These are phyloP conservation scores for Vireo altiloquus DNA, from an alignment of 2,113 vertebrate species.

Conservation along the genomic window DNA sequence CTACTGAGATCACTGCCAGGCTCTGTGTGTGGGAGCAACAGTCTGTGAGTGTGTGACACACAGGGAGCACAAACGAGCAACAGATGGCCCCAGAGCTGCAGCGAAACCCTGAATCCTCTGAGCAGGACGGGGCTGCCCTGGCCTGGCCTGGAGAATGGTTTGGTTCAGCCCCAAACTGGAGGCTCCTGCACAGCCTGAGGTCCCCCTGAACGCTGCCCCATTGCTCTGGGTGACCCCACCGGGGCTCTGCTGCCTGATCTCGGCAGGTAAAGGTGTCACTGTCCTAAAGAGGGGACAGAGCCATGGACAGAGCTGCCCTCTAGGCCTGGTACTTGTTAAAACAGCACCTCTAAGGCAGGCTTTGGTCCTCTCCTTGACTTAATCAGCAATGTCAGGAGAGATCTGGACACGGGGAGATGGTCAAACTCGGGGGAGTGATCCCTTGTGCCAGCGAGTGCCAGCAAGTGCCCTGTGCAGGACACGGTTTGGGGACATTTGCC, in stretches of 20 bases:
- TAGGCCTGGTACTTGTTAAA: not conserved
- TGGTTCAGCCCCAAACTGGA: not conserved
- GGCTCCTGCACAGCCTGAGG: not conserved
- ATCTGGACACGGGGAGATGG: fast-evolving
- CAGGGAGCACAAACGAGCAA: not conserved
- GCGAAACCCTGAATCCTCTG: fast-evolving
- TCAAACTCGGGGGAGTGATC: not conserved
- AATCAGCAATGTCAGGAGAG: not conserved
- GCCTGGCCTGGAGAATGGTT: not conserved
- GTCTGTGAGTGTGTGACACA: not conserved
- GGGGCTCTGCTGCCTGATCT: not conserved
- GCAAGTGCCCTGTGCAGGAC: not conserved
- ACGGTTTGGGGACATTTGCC: not conserved
- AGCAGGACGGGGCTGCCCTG: fast-evolving
- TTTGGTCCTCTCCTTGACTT: not conserved
- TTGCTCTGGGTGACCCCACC: not conserved
- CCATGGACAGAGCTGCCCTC: not conserved
- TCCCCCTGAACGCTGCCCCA: not conserved
- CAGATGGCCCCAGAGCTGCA: not conserved
- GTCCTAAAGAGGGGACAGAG: not conserved
- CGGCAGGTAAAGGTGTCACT: not conserved
- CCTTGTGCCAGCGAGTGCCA: not conserved
- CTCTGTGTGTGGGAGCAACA: not conserved
- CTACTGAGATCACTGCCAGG: not conserved
- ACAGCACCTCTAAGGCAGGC: not conserved